Percentiles rank a stretch among this genome's conserved stretches.
Conservation (phyloP, 2,113 vertebrate genomes). For the Pipa parva region DNA sequence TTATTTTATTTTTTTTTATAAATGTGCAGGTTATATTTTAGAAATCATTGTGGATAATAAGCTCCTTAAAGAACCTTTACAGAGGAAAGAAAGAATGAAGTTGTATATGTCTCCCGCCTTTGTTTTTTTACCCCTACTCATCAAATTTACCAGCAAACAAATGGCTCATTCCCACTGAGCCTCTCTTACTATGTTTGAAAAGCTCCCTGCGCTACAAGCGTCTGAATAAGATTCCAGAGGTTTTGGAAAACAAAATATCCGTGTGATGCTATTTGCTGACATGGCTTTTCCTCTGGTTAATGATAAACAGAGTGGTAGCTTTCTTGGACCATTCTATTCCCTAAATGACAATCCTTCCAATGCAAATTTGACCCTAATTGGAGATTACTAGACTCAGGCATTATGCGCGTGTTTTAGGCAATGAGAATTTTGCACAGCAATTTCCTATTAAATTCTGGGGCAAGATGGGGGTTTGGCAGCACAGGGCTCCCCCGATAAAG, state of each 20-base stretch:
- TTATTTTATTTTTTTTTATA: too few species aligned
- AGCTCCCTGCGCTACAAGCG: conserved; percentile 62
- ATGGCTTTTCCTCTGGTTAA: conserved; percentile 60
- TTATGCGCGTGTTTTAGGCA: background rate
- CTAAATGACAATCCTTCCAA: conserved; percentile 45
- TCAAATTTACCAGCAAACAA: too few species aligned
- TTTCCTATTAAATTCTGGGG: too few species aligned
- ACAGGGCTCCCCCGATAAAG: too few species aligned
- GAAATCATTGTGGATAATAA: too few species aligned
- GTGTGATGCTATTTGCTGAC: conserved; percentile 59
- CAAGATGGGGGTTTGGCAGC: too few species aligned
- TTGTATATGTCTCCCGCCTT: too few species aligned
- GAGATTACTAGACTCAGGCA: conserved; percentile 1
- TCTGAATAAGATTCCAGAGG: conserved; percentile 55
- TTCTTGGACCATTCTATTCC: conserved; percentile 50
- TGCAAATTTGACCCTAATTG: conserved; percentile 48
- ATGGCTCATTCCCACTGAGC: background rate
- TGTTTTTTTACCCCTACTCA: too few species aligned
- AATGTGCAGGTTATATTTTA: too few species aligned
- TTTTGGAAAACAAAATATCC: conserved; percentile 53
- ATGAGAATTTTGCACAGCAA: too few species aligned
- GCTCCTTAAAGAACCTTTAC: too few species aligned
- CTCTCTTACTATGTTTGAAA: conserved; percentile 50
- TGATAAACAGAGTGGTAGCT: conserved; percentile 60
- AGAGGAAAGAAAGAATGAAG: too few species aligned